Evolutionary conservation across 2,888 invertebrate genomes (phyloP).

Genomic region (Cenopis cana): DNA sequence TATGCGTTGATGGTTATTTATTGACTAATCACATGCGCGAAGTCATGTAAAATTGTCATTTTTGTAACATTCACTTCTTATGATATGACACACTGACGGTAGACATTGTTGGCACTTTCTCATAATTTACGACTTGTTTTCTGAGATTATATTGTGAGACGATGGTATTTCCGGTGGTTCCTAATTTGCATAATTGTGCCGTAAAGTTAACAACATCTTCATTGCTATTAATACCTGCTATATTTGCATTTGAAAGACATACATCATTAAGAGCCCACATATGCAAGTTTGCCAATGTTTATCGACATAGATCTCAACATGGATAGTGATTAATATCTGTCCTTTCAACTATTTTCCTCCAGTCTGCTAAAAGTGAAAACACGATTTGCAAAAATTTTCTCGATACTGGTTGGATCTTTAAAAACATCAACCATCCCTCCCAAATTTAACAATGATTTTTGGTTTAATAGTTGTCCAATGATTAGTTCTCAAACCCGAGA

Average conservation of each 20-base stretch:
- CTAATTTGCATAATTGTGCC: slow-evolving; percentile 13
- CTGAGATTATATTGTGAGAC: not conserved
- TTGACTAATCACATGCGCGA: slow-evolving; percentile 19
- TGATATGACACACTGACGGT: slow-evolving; percentile 24
- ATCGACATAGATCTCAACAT: too few relatives aligned
- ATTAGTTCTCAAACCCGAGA: too few relatives aligned
- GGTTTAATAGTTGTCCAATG: too few relatives aligned
- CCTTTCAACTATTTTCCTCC: too few relatives aligned
- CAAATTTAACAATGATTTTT: too few relatives aligned
- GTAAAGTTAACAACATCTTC: slow-evolving; percentile 6
- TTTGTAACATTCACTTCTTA: slow-evolving; percentile 20
- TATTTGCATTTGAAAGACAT: slow-evolving; percentile 4
- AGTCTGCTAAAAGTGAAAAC: too few relatives aligned
- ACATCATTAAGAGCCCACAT: too few relatives aligned
- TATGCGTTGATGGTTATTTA: slow-evolving; percentile 12
- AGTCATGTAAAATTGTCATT: slow-evolving; percentile 1
- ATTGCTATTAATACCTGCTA: not conserved
- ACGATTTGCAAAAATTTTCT: too few relatives aligned
- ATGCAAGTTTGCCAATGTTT: too few relatives aligned
- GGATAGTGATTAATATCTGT: too few relatives aligned
- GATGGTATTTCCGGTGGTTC: slow-evolving; percentile 22
- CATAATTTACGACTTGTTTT: slow-evolving; percentile 10
- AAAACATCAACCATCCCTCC: too few relatives aligned
- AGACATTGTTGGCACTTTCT: slow-evolving; percentile 17
- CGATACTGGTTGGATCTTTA: too few relatives aligned